Evolutionary conservation across 2,113 vertebrate genomes (phyloP).

Genomic region (Fulica atra): DNA sequence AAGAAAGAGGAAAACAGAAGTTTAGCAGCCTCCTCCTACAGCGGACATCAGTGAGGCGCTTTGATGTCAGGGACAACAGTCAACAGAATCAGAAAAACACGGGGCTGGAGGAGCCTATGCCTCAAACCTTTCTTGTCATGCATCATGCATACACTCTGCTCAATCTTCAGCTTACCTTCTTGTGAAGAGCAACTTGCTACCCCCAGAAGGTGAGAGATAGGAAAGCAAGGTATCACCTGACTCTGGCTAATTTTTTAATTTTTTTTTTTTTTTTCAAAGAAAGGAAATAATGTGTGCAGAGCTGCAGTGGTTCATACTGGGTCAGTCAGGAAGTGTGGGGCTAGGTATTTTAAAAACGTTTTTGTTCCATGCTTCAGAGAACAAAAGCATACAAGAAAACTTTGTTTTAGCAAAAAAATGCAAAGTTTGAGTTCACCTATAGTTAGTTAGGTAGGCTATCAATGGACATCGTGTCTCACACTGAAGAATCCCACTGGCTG

Average conservation of each 20-base stretch:
- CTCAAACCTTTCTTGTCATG: not conserved
- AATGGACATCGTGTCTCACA: not conserved
- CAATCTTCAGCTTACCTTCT: not conserved
- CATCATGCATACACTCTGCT: not conserved
- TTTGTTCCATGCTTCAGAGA: not conserved
- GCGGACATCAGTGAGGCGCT: not conserved
- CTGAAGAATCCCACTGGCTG: not conserved
- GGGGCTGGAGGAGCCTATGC: not conserved
- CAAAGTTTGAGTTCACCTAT: not conserved
- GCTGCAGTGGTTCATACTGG: not conserved
- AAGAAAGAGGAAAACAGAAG: not conserved
- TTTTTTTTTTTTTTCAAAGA: not conserved
- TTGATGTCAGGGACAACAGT: not conserved
- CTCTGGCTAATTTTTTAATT: not conserved
- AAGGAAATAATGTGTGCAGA: constrained; percentile 20
- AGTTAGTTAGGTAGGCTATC: not conserved
- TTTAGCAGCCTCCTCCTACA: not conserved
- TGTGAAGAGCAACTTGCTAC: not conserved
- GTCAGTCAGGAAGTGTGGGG: constrained; percentile 50
- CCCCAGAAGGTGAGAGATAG: not conserved
- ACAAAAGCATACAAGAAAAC: not conserved
- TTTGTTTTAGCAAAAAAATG: not conserved
- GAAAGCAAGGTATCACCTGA: not conserved
- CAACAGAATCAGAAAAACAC: not conserved
- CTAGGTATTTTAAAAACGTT: not conserved